Conservation (phyloP, 2,113 vertebrate species). For the Odontophorus gujanensis region DNA sequence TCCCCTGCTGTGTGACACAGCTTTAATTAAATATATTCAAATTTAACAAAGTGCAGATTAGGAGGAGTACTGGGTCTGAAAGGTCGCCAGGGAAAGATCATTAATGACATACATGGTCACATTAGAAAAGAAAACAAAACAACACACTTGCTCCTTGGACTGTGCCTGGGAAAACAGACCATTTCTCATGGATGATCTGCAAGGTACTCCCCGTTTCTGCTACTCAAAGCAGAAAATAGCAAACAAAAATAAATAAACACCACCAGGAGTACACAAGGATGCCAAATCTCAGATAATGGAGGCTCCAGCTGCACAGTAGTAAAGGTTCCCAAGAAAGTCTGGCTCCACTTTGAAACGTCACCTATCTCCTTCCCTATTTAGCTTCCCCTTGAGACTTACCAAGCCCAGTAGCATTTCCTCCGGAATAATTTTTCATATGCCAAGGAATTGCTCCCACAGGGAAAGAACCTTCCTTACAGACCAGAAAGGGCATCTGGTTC, state of each 20-base stretch:
- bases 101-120: not conserved
- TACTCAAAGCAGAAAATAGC: not conserved
- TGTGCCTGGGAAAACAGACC: not conserved
- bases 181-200: slow-evolving; percentile 9
- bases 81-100: not conserved
- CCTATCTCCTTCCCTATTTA: not conserved
- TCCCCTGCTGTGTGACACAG: slow-evolving; percentile 6
- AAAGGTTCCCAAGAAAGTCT: not conserved
- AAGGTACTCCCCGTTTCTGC: not conserved
- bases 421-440: not conserved
- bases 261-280: not conserved
- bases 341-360: not conserved
- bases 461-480: slow-evolving; percentile 3
- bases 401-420: slow-evolving; percentile 39
- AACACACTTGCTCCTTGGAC: not conserved
- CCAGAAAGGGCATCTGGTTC: slow-evolving; percentile 41
- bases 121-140: not conserved
- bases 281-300: not conserved
- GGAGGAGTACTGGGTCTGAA: not conserved
- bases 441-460: slow-evolving; percentile 22
- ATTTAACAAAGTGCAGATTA: slow-evolving; percentile 37
- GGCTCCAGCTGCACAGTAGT: not conserved
- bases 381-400: not conserved
- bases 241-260: not conserved
- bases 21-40: slow-evolving; percentile 54